Base-by-base conservation (phyloP, 1,140 invertebrate genomes). In the Apis cerana region DNA sequence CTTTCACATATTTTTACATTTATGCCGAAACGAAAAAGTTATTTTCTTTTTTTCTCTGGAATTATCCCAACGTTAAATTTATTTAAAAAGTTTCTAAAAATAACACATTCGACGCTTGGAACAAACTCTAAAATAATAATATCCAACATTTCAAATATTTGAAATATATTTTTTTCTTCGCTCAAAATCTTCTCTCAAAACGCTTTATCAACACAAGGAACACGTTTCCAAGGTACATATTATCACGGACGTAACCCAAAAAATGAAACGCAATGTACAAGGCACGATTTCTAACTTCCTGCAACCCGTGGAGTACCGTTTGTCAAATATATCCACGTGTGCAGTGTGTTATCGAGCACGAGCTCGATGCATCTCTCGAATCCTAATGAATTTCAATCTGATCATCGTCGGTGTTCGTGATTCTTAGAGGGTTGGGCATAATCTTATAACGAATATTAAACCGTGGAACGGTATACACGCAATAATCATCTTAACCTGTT, bases 401-500 rank as follows among this genome's bases (percentile, higher is more conserved):
- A 21, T 48, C 75, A 43, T 54, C 52, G 62, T 4, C 62, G 33
- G 64, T 27, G 71, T 52, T 75, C 64, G 27, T 33, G 33, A 13
- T 50, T 10, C 11, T 19, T 33, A 23, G 52, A 76, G 80, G 80
- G 80, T 76, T 82, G 74, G 64, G 80, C 74, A 69, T 59, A 82
- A 43, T 82, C 74, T 76, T 54, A 75, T 72, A 11, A 19, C 74
- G 72, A 82, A 82, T 82, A 82, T 82, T 76, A 81, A 81, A 67
- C 3, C 58, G 13, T 13, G 48, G 72, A 62, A 27, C 48, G 77
- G 58, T 50, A 48, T 50, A 48, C 79, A 67, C 52, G 62, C 62
- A 7, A 81, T 81, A 75, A 75, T 67, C 23, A 81, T 81, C 62
- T 12, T 1, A 48, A 15, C 33, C 43, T 50, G 65, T 61, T 78